A percentile compares a stretch with the other conserved stretches of the same genome.
These are phyloP conservation scores for Megaceryle torquata DNA, from an alignment of 2,113 vertebrate species.

Conservation along the genomic window DNA sequence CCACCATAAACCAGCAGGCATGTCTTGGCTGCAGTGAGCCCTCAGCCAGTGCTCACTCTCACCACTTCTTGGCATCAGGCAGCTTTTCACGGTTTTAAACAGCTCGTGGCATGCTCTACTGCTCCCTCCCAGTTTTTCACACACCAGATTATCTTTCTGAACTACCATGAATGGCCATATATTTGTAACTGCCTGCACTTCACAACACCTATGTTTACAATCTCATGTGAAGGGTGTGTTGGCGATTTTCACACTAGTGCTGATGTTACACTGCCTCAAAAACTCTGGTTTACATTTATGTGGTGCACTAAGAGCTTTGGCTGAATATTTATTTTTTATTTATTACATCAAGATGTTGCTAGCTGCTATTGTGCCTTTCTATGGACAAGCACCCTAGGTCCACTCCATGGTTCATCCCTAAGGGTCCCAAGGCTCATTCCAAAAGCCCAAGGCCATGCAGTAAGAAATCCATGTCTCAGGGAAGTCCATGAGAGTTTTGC, in stretches of 20 bases:
- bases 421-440: background rate
- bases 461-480: background rate
- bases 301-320: background rate
- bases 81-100: background rate
- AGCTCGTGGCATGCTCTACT: rapidly evolving
- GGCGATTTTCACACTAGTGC: background rate
- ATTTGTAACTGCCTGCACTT: background rate
- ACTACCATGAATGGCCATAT: background rate
- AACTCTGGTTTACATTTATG: background rate
- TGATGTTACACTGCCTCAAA: background rate
- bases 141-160: background rate
- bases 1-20: background rate
- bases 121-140: background rate
- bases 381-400: background rate
- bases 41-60: background rate
- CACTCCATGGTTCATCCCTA: background rate
- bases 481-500: background rate
- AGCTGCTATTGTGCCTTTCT: background rate
- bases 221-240: background rate
- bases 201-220: background rate
- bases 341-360: background rate
- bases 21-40: background rate
- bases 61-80: background rate
- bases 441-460: background rate
- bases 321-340: background rate